phyloP scores from a whole-genome alignment of 64 coral and sea anemone genomes.

The Anthopleura sola region DNA sequence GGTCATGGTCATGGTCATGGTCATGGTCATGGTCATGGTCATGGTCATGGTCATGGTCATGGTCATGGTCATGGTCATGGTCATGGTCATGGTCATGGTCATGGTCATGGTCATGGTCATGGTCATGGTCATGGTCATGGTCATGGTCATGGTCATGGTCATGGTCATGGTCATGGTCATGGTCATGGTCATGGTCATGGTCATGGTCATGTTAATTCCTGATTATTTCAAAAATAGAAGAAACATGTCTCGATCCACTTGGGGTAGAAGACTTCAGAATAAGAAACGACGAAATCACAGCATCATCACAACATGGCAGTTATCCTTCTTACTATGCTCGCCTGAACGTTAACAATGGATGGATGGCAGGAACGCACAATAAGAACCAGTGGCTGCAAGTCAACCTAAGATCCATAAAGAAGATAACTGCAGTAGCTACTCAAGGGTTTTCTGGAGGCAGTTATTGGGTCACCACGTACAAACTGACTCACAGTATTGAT shows the following conservation, averaged over 20 bases:
- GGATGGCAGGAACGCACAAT: background rate
- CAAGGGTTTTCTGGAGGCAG: background rate
- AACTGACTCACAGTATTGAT: slow-evolving; percentile 18
- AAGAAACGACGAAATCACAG: background rate
- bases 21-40: too few species aligned
- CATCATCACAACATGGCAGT: background rate
- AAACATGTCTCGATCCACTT: background rate
- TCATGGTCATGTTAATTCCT: too few species aligned
- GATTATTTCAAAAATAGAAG: background rate
- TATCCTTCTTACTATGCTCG: background rate
- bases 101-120: too few species aligned
- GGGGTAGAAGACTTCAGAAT: background rate
- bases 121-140: too few species aligned
- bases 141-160: too few species aligned
- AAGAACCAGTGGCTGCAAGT: slow-evolving; percentile 22
- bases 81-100: too few species aligned
- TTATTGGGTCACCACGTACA: slow-evolving; percentile 25
- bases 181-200: too few species aligned
- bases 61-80: too few species aligned
- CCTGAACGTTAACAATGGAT: background rate
- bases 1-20: too few species aligned
- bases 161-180: too few species aligned
- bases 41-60: too few species aligned
- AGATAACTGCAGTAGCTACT: slow-evolving; percentile 2
- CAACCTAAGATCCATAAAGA: background rate